Base-by-base conservation (phyloP, 2,888 invertebrate species). In the Carabus problematicus region DNA sequence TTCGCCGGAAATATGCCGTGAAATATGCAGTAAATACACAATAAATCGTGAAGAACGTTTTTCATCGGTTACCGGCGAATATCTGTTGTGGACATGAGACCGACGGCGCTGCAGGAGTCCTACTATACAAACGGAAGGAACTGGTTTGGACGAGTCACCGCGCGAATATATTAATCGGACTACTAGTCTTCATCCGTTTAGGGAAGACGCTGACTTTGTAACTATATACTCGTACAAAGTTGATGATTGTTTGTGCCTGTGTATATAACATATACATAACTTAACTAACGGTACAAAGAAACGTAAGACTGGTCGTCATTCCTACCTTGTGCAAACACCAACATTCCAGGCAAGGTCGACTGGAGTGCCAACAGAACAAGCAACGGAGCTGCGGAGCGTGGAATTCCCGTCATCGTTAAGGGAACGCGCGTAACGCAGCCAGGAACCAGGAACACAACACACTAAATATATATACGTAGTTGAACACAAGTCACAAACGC, bases 281-380 rank as follows among this genome's bases (percentile, higher is more conserved):
- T 29, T 29, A 29, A 29, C 29, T 29, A 29, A 29, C n/a, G 29
- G 3, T 29, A 29, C 29, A 29, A 29, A 29, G 29, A 29, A 29
- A 29, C 29, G 6, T 29, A 29, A 29, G 29, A 29, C 29, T 29
- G 29, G 52, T 12, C 52, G 11, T 19, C 18, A 52, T 19, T 14
- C 62, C 40, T 49, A 62, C 62, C 62, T 62, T 62, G 62, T 49
- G 62, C 62, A 7, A 39, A 12, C 40, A 62, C 62, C 52, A 45
- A 9, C n/a, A 14, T 29, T 47, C 39, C 52, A n/a, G 39, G 52
- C 3, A 62, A 29, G 12, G 40, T 39, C 18, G 19, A 19, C 19
- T 47, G 39, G 14, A 62, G 49, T 11, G 16, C 29, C 47, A 62
- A 49, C 16, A 62, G 39, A 12, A 62, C 14, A 8, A 62, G 14